Evolutionary conservation across 2,113 vertebrate genomes (phyloP), one percentile per base, ranked within the genome.

Genomic region (Silurus meridionalis): DNA sequence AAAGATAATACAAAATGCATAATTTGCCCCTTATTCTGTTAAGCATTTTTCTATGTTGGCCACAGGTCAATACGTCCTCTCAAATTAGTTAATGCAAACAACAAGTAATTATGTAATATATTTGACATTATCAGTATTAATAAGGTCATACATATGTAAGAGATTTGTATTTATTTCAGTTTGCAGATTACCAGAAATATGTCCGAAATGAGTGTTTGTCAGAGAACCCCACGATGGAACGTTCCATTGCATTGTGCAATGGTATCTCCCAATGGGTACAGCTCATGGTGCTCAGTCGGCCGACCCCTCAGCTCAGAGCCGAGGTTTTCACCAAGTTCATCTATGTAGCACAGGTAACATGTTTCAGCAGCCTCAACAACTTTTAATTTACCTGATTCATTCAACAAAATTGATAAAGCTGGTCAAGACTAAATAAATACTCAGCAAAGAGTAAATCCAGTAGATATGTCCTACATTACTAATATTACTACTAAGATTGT

Each of bases 211-310:
- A 97, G 71, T 97, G 96, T 90, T 90, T 99, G 92, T 95, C 97
- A 84, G 96, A 99, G 90, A 99, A 99, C 86, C 96, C 97, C 0
- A 97, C 97, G 25, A 92, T 99, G 93, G 97, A 99, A 91, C 95
- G 98, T 87, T 99, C 98, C 88, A 99, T 99, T 83, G 96, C 97
- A 85, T 93, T 99, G 90, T 99, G 99, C 93, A 99, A 99, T 37
- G 97, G 97, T 1, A 95, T 99, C 87, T 99, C 98, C 15, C 98
- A 99, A 90, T 99, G 98, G 98, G 98, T 99, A 71, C 98, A 99
- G 86, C 94, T 99, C 85, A 99, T 99, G 98, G 97, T 99, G 89
- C 97, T 99, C 85, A 99, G 97, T 93, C 99, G 99, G 90, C 97
- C 97, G 37, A 99, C 96, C 1, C 96, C 98, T 37, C 97, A 97